These are phyloP conservation scores for Papilio polyxenes DNA, from an alignment of 1,140 invertebrate species.

Conservation along the genomic window DNA sequence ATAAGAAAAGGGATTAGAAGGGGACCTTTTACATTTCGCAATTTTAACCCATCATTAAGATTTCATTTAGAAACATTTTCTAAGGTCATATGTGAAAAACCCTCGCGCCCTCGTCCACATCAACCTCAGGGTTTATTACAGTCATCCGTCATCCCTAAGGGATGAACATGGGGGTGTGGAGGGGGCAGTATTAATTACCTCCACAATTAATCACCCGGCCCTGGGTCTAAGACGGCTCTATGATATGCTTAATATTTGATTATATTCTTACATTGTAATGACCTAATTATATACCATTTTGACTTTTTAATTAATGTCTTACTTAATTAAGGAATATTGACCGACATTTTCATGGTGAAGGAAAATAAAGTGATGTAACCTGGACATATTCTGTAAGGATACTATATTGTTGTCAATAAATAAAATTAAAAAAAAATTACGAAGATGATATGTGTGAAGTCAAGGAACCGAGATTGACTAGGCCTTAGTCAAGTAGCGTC, in stretches of 20 bases:
- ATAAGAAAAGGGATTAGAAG: too few species aligned
- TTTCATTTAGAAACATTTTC: neutral
- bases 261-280: neutral
- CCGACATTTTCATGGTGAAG: too few species aligned
- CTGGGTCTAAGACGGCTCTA: neutral
- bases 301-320: neutral
- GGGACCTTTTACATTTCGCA: too few species aligned
- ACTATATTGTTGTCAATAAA: too few species aligned
- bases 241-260: neutral
- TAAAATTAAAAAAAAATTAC: too few species aligned
- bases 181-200: constrained; percentile 9
- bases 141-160: constrained; percentile 18
- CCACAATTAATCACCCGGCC: constrained; percentile 19
- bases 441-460: too few species aligned
- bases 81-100: neutral
- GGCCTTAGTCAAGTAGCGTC: too few species aligned
- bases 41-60: neutral
- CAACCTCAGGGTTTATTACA: constrained; percentile 16
- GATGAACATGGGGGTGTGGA: neutral
- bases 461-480: too few species aligned
- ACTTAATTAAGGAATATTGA: too few species aligned
- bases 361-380: too few species aligned
- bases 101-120: constrained; percentile 4
- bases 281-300: neutral
- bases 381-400: too few species aligned